Conservation (phyloP, 2,113 vertebrate species). For the Ceratotherium simum region DNA sequence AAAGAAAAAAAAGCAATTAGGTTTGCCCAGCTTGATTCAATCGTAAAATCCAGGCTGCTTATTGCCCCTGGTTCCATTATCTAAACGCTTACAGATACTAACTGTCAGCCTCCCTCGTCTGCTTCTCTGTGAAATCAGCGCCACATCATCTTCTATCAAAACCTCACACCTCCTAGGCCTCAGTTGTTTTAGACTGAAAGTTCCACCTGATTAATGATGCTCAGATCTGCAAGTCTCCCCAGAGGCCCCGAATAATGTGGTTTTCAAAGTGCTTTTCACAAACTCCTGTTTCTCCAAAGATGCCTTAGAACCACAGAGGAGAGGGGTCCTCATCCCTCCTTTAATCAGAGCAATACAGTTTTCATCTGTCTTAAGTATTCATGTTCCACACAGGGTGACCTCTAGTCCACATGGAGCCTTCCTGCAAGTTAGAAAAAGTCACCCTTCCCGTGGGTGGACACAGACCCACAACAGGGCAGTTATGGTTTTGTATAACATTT, state of each 20-base stretch:
- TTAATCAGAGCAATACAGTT: neutral
- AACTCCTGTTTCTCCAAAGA: neutral
- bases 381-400: neutral
- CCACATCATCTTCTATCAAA: slow-evolving; percentile 20
- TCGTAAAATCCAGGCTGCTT: slow-evolving; percentile 74
- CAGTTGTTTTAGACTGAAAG: slow-evolving; percentile 22
- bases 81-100: slow-evolving; percentile 61
- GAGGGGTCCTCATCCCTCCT: neutral
- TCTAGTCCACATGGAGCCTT: neutral
- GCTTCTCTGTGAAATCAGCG: slow-evolving; percentile 50
- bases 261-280: slow-evolving; percentile 51
- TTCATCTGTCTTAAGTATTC: neutral
- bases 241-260: neutral
- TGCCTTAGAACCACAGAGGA: neutral
- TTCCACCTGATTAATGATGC: slow-evolving; percentile 41
- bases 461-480: neutral
- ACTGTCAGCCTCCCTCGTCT: neutral
- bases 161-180: slow-evolving; percentile 28
- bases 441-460: neutral
- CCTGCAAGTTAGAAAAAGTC: neutral
- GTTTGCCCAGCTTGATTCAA: slow-evolving; percentile 79
- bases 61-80: slow-evolving; percentile 67
- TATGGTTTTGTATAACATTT: neutral
- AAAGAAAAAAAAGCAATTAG: slow-evolving; percentile 69
- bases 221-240: slow-evolving; percentile 45